Conservation (phyloP, 2,888 invertebrate genomes). For the Melinaea marsaeus region DNA sequence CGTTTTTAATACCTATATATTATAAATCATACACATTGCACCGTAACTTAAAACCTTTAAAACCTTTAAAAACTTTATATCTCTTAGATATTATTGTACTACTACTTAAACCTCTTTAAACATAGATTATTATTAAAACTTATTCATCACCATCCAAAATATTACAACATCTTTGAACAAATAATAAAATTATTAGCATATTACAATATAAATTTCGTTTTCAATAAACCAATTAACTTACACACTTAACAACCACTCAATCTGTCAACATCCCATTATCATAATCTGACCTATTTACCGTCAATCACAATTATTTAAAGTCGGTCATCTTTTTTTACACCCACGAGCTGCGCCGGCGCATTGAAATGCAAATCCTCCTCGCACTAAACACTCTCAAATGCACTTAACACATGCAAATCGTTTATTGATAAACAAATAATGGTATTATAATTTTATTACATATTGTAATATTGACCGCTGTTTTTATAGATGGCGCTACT, state of each 20-base stretch:
- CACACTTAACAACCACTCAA: conserved; percentile 17
- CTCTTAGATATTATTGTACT: too few relatives aligned
- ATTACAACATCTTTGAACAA: too few relatives aligned
- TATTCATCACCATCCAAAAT: too few relatives aligned
- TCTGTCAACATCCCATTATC: conserved; percentile 20
- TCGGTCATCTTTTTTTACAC: conserved; percentile 29
- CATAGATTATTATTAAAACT: too few relatives aligned
- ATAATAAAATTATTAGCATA: too few relatives aligned
- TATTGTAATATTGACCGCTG: conserved; percentile 61
- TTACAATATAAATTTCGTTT: neutral
- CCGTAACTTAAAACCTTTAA: too few relatives aligned
- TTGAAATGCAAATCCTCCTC: conserved; percentile 60
- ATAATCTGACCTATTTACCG: conserved; percentile 31
- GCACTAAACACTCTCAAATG: conserved; percentile 47
- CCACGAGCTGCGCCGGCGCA: conserved; percentile 46
- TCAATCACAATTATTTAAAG: conserved; percentile 31
- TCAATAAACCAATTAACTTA: neutral
- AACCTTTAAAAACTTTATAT: too few relatives aligned
- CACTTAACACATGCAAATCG: conserved; percentile 73
- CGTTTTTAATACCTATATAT: too few relatives aligned
- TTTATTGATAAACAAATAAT: conserved; percentile 73
- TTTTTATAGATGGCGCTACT: conserved; percentile 49
- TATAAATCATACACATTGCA: too few relatives aligned
- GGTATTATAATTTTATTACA: conserved; percentile 68
- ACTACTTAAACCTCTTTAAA: too few relatives aligned